Evolutionary conservation across 1,140 invertebrate genomes (phyloP).

Genomic region (Yoshiicerus persimilis): DNA sequence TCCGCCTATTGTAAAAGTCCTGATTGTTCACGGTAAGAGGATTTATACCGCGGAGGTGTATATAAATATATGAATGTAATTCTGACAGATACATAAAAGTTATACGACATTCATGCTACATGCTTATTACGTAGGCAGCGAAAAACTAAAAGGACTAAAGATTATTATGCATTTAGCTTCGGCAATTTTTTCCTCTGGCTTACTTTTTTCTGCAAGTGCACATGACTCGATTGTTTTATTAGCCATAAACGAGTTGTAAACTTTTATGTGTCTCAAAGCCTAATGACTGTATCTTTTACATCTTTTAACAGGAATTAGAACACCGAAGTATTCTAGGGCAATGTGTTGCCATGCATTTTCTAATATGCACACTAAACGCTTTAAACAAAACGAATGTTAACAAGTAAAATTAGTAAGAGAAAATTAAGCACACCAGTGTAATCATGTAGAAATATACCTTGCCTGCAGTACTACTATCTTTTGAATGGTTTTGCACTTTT

Average conservation of each 20-base stretch:
- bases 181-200: neutral
- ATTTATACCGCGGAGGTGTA: too few relatives aligned
- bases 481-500: too few relatives aligned
- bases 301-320: neutral
- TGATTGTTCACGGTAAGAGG: too few relatives aligned
- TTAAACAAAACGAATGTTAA: neutral
- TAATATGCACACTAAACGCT: neutral
- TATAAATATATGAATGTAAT: too few relatives aligned
- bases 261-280: neutral
- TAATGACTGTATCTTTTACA: neutral
- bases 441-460: too few relatives aligned
- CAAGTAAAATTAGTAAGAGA: neutral
- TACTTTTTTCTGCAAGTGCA: neutral
- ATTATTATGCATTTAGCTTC: neutral
- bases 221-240: neutral
- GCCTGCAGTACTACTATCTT: neutral
- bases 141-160: neutral
- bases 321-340: neutral
- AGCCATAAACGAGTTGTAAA: neutral
- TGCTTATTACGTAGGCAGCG: too few relatives aligned
- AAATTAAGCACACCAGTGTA: too few relatives aligned
- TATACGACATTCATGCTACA: too few relatives aligned
- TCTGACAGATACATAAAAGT: too few relatives aligned
- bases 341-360: neutral
- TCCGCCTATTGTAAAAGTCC: too few relatives aligned